Percentiles rank a stretch among this genome's conserved stretches.
phyloP scores from a whole-genome alignment of 2,113 vertebrate genomes.

The Chunga burmeisteri region DNA sequence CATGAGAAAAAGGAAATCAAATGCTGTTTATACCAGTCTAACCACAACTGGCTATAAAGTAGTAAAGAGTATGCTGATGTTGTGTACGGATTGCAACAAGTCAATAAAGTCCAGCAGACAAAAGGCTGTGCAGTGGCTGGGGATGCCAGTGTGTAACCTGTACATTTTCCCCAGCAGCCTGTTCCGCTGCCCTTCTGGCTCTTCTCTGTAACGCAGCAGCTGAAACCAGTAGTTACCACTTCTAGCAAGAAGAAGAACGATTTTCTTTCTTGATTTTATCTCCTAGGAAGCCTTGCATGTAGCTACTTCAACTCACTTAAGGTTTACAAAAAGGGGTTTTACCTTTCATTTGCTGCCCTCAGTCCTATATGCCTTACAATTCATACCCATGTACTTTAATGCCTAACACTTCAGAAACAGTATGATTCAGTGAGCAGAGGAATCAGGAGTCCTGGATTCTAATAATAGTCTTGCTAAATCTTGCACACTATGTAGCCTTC shows the following conservation, averaged over 20 bases:
- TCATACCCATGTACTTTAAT: not conserved
- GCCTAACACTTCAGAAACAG: not conserved
- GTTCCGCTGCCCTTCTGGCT: not conserved
- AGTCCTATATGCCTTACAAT: not conserved
- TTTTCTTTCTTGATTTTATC: not conserved
- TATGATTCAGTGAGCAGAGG: not conserved
- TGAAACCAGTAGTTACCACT: not conserved
- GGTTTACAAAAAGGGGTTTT: not conserved
- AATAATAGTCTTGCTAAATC: not conserved
- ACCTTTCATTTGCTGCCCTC: not conserved
- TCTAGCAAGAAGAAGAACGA: not conserved
- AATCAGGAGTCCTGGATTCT: not conserved
- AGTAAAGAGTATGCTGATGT: not conserved
- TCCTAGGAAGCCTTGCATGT: not conserved
- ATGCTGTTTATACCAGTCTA: not conserved
- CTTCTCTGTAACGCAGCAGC: not conserved
- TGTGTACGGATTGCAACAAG: not conserved
- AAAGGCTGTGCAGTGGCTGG: not conserved
- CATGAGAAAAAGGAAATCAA: not conserved
- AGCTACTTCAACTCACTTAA: not conserved
- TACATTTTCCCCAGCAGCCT: not conserved
- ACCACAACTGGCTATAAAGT: not conserved
- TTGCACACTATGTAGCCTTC: not conserved
- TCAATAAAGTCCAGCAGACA: not conserved
- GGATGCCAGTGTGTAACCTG: not conserved